Evolutionary conservation across 2,113 vertebrate genomes (phyloP).

Genomic region (Silurus glanis): DNA sequence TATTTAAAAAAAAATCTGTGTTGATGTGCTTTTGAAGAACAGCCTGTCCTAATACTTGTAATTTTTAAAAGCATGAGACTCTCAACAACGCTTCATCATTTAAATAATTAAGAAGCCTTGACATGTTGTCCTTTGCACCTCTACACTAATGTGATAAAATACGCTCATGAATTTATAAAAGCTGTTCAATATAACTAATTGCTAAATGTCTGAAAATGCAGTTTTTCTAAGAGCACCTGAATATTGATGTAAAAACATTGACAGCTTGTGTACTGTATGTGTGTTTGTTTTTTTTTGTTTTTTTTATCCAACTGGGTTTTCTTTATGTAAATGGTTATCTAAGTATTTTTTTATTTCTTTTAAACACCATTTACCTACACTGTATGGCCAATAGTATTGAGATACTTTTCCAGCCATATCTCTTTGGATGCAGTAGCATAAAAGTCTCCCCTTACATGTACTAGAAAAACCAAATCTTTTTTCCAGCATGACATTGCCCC

Average conservation of each 20-base stretch:
- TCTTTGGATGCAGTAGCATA: too few species aligned
- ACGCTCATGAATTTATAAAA: slow-evolving; percentile 2
- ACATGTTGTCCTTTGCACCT: slow-evolving; percentile 24
- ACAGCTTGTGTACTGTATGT: not conserved
- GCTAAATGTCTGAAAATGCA: not conserved
- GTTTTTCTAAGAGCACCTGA: not conserved
- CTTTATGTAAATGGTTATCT: not conserved
- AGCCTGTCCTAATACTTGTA: not conserved
- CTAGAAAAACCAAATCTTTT: too few species aligned
- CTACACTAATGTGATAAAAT: slow-evolving; percentile 15
- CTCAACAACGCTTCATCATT: not conserved
- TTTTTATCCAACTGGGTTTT: not conserved
- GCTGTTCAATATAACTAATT: slow-evolving; percentile 26
- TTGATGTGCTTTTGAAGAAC: not conserved
- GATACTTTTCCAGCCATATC: too few species aligned
- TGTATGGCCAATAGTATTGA: too few species aligned
- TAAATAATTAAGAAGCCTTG: slow-evolving; percentile 23
- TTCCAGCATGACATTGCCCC: too few species aligned
- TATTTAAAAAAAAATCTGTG: not conserved
- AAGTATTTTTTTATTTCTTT: too few species aligned
- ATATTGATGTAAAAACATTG: not conserved
- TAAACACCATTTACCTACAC: too few species aligned
- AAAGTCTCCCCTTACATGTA: too few species aligned
- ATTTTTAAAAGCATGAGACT: slow-evolving; percentile 8
- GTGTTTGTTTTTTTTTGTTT: not conserved